These are phyloP conservation scores for Pterobdella sp. DNA, from an alignment of 2,888 invertebrate genomes.

Conservation along the genomic window DNA sequence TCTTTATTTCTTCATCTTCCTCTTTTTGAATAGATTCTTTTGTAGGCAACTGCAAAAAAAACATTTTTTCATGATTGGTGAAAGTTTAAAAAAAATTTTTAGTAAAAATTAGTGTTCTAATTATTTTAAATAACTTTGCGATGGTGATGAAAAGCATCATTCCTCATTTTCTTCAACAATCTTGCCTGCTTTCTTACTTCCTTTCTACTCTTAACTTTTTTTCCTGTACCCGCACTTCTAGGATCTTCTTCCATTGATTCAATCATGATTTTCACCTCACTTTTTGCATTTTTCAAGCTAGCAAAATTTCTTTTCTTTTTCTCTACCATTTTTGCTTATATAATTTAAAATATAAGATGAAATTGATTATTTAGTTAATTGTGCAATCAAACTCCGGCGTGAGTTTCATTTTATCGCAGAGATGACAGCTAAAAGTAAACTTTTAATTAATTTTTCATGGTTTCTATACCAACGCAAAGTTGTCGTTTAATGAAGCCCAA, in stretches of 20 bases:
- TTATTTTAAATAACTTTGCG: background rate
- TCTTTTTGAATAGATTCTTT: conserved; percentile 7
- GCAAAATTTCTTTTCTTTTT: background rate
- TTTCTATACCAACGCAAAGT: too few species aligned
- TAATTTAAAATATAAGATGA: too few species aligned
- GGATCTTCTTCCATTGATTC: background rate
- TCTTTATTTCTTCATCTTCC: background rate
- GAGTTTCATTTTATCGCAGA: background rate
- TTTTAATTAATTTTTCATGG: background rate
- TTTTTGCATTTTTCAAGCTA: background rate
- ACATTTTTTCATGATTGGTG: too few species aligned
- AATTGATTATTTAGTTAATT: too few species aligned
- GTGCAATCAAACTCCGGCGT: background rate
- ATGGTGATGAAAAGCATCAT: conserved; percentile 10
- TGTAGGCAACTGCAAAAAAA: background rate
- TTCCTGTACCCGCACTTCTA: background rate
- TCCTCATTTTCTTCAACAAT: conserved; percentile 21
- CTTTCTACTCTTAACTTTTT: conserved; percentile 1
- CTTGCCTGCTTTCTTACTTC: conserved; percentile 2
- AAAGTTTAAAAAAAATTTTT: too few species aligned
- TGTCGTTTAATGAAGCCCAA: too few species aligned
- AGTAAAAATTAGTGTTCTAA: too few species aligned
- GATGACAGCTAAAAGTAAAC: background rate
- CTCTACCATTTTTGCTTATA: too few species aligned
- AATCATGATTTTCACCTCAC: background rate